phyloP scores from a whole-genome alignment of 1,140 invertebrate species.

The Drosophila littoralis region DNA sequence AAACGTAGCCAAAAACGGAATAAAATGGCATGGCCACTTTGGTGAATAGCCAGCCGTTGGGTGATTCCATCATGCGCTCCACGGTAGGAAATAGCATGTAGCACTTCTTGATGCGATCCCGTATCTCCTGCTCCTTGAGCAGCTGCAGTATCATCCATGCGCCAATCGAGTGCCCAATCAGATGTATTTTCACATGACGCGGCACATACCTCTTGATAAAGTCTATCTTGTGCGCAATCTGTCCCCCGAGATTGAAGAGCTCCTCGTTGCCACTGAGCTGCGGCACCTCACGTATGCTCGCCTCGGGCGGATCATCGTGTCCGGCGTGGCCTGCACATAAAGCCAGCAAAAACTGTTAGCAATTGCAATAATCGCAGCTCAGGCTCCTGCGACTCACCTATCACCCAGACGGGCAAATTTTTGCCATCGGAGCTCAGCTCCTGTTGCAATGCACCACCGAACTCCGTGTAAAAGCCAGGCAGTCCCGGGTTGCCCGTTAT shows the following conservation, averaged over 20 bases:
- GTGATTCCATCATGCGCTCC: slow-evolving; percentile 90
- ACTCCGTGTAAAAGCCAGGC: slow-evolving; percentile 90
- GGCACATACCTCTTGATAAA: slow-evolving; percentile 91
- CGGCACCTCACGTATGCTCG: slow-evolving; percentile 83
- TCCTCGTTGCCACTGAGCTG: slow-evolving; percentile 85
- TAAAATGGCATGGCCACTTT: slow-evolving; percentile 75
- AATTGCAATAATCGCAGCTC: slow-evolving; percentile 55
- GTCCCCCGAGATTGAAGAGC: slow-evolving; percentile 89
- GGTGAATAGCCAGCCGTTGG: slow-evolving; percentile 88
- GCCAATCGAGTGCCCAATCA: slow-evolving; percentile 94
- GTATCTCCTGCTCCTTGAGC: slow-evolving; percentile 86
- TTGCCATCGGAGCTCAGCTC: slow-evolving; percentile 83
- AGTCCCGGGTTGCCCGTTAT: slow-evolving; percentile 90
- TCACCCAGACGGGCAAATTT: slow-evolving; percentile 89
- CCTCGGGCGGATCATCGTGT: slow-evolving; percentile 86
- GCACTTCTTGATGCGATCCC: slow-evolving; percentile 85
- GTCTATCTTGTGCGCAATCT: slow-evolving; percentile 91
- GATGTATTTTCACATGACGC: slow-evolving; percentile 87
- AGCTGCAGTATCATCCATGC: slow-evolving; percentile 91
- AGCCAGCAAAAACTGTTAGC: neutral
- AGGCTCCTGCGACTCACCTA: slow-evolving; percentile 57
- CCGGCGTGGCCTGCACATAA: slow-evolving; percentile 88
- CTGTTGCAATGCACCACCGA: slow-evolving; percentile 87
- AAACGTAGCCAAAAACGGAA: slow-evolving; percentile 73
- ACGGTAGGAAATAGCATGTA: slow-evolving; percentile 94